Percentiles rank a stretch among this genome's conserved stretches.
Conservation (phyloP, 2,888 invertebrate genomes). For the Psylliodes chrysocephalus region DNA sequence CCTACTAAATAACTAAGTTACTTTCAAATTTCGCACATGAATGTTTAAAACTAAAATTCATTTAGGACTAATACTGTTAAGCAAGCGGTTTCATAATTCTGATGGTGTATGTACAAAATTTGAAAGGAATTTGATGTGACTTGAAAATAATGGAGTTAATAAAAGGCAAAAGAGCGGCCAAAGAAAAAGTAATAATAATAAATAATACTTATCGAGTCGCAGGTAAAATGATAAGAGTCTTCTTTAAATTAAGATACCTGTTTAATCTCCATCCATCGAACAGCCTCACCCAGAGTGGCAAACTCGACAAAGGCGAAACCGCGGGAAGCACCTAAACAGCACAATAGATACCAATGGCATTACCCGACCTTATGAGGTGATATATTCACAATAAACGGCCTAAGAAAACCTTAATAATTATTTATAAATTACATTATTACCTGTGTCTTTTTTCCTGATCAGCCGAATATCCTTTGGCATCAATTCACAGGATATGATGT, state of each 20-base stretch:
- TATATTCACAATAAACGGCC: conserved; percentile 70
- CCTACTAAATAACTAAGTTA: neutral
- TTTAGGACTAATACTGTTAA: neutral
- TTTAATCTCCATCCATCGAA: conserved; percentile 91
- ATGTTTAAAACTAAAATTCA: no score
- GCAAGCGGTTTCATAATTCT: neutral
- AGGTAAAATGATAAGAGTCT: conserved; percentile 45
- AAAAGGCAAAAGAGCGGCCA: conserved; percentile 27
- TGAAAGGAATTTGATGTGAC: conserved; percentile 8
- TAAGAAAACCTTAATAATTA: conserved; percentile 55
- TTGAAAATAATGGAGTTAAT: conserved; percentile 12
- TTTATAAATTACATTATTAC: conserved; percentile 65
- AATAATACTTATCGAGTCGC: conserved; percentile 46
- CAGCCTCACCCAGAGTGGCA: conserved; percentile 86
- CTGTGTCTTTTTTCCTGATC: conserved; percentile 86
- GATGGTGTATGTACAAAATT: conserved; percentile 15
- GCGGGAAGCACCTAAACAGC: conserved; percentile 88
- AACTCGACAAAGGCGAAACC: conserved; percentile 95
- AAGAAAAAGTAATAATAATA: conserved; percentile 37
- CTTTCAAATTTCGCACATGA: conserved; percentile 16
- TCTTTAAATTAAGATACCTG: conserved; percentile 73
- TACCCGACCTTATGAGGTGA: conserved; percentile 62
- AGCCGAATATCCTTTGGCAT: conserved; percentile 84
- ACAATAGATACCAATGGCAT: conserved; percentile 65
- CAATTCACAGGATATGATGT: conserved; percentile 78